Evolutionary conservation across 2,113 vertebrate genomes (phyloP), one percentile per base, ranked within the genome.

Genomic region (Bos indicus): DNA sequence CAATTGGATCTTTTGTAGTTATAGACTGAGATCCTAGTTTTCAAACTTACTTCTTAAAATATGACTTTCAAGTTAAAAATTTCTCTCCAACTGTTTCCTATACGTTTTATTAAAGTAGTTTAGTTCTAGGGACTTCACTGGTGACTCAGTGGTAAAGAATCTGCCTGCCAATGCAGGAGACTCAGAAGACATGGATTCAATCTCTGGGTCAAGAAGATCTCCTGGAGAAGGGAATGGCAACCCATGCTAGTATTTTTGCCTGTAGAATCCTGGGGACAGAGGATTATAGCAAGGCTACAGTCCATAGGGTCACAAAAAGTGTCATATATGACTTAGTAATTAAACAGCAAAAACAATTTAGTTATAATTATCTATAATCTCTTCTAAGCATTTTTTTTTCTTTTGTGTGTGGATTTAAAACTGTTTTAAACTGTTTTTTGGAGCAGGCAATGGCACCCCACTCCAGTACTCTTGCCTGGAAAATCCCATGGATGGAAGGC

Each of bases 11-110:
- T 33, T 88, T 82, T 60, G 30, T 15, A 56, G 28, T 80, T 94
- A 60, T 56, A 77, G 21, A 64, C 33, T 90, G 6, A 51, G 3
- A 15, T 82, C 2, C 51, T 48, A n/a, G 6, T 77, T 96, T 88
- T 59, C 17, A 64, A 93, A 77, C 6, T 46, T 96, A 59, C 25
- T 77, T 91, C 88, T 95, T 56, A 94, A 88, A 84, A 91, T 94
- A 77, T 28, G 3, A 48, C 19, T 83, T 88, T 10, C 4, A 12
- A 36, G 1, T 60, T 40, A 43, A 54, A 83, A 51, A 28, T 56
- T 91, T 23, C 7, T 7, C 10, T 84, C 91, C 88, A 85, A 6
- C 17, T 95, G 1, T 57, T 84, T 96, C 4, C 36, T 43, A 11
- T 48, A 84, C 48, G 15, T 94, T 67, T 6, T 67, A 3, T 57